Evolutionary conservation across 1,140 invertebrate genomes (phyloP).

Genomic region (Drosophila kanapiae): DNA sequence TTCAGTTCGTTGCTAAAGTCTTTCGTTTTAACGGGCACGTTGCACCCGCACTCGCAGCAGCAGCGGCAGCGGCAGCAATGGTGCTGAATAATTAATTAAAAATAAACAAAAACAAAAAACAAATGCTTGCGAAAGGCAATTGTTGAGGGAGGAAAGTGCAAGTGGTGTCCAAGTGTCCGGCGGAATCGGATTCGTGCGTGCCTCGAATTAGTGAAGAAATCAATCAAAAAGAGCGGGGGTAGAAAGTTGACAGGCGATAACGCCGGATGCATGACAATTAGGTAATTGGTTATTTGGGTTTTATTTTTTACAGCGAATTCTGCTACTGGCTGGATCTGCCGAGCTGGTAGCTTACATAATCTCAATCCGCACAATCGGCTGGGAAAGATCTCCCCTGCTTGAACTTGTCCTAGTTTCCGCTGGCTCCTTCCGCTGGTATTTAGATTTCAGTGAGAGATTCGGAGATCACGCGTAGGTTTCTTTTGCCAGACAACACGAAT

Average conservation of each 20-base stretch:
- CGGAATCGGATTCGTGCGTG: constrained; percentile 40
- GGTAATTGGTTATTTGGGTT: constrained; percentile 34
- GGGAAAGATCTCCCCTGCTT: constrained; percentile 27
- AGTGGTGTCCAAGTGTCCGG: constrained; percentile 48
- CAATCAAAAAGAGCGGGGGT: constrained; percentile 55
- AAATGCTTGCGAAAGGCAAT: constrained; percentile 55
- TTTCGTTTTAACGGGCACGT: constrained; percentile 60
- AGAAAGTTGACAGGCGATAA: constrained; percentile 54
- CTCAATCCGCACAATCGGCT: constrained; percentile 14
- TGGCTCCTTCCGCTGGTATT: background rate
- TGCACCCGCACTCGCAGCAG: constrained; percentile 52
- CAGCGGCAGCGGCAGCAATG: constrained; percentile 21
- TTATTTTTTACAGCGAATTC: constrained; percentile 22
- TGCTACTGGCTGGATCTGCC: constrained; percentile 4
- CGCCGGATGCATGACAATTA: constrained; percentile 55
- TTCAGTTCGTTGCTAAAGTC: constrained; percentile 74
- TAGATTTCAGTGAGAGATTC: constrained; percentile 8
- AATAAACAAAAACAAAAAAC: constrained; percentile 34
- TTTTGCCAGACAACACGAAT: constrained; percentile 27
- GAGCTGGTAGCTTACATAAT: constrained; percentile 50
- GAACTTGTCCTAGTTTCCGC: constrained; percentile 36
- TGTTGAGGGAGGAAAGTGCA: constrained; percentile 71
- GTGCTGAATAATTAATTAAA: constrained; percentile 71
- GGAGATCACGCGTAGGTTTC: constrained; percentile 23
- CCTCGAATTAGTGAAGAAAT: constrained; percentile 51